Percentiles rank a stretch among this genome's conserved stretches.
Conservation (phyloP, 2,797 vertebrate species). For the Mus spretus region DNA sequence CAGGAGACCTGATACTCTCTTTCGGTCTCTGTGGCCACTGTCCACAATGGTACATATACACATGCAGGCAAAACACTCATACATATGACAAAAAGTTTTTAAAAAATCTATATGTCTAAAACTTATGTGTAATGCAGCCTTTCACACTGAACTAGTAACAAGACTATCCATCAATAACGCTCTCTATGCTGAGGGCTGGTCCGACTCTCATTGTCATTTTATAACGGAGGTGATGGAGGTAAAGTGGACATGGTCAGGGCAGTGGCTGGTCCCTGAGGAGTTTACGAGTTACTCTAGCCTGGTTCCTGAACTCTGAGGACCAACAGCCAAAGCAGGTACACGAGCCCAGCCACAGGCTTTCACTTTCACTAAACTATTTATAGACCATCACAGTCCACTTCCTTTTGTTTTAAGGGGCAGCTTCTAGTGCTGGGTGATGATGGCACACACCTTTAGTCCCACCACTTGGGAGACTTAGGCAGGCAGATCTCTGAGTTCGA, state of each 20-base stretch:
- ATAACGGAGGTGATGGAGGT: background rate
- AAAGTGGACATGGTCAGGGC: too few relatives aligned
- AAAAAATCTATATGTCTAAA: background rate
- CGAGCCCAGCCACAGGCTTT: background rate
- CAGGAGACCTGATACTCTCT: background rate
- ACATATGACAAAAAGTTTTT: background rate
- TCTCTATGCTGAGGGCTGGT: background rate
- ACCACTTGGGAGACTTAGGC: background rate
- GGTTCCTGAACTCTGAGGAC: background rate
- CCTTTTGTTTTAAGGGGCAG: background rate
- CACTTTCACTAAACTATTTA: background rate
- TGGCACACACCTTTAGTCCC: background rate
- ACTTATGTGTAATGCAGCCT: too few relatives aligned
- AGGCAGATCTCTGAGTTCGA: background rate
- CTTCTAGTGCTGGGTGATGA: background rate
- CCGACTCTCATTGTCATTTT: background rate
- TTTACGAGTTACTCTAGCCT: too few relatives aligned
- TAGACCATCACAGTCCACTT: background rate
- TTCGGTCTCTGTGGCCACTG: background rate
- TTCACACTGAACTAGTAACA: background rate
- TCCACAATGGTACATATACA: background rate
- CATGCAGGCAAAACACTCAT: background rate
- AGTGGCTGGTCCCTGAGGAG: fast-evolving
- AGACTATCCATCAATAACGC: fast-evolving
- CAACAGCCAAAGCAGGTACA: background rate